Evolutionary conservation across 2,888 invertebrate species (phyloP).

Genomic region (Epistrophella euchroma): DNA sequence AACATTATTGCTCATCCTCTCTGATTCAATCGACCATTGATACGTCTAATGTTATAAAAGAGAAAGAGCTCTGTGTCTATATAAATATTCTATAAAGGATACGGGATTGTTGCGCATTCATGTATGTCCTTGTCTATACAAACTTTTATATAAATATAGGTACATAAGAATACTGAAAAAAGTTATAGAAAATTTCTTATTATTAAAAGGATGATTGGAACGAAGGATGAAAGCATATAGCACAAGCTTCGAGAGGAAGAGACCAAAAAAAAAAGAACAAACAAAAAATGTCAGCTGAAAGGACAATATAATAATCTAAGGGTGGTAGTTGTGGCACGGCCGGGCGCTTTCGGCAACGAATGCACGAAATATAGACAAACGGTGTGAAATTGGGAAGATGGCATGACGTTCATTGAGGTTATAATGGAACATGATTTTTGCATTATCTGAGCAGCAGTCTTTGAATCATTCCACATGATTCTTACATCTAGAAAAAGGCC

Average conservation of each 20-base stretch:
- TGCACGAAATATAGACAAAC: constrained; percentile 65
- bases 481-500: constrained; percentile 30
- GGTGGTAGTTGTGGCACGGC: constrained; percentile 38
- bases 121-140: constrained; percentile 41
- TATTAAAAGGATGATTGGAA: constrained; percentile 74
- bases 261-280: constrained; percentile 19
- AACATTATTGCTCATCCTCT: constrained; percentile 57
- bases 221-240: constrained; percentile 44
- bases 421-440: constrained; percentile 76
- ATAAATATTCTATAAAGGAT: constrained; percentile 58
- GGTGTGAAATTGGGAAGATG: constrained; percentile 73
- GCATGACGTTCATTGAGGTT: constrained; percentile 70
- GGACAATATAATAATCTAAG: constrained; percentile 61
- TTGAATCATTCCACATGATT: constrained; percentile 68
- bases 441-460: constrained; percentile 70
- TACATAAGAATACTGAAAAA: constrained; percentile 39
- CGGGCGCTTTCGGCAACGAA: constrained; percentile 50
- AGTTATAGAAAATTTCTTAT: constrained; percentile 73
- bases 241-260: constrained; percentile 29
- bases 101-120: constrained; percentile 73
- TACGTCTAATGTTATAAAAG: constrained; percentile 60
- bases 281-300: constrained; percentile 58
- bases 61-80: constrained; percentile 42
- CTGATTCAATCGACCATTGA: constrained; percentile 74
- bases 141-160: constrained; percentile 14